Percentiles rank a stretch among this genome's conserved stretches.
These are phyloP conservation scores for Pedionomus torquatus DNA, from an alignment of 2,113 vertebrate genomes.

Conservation along the genomic window DNA sequence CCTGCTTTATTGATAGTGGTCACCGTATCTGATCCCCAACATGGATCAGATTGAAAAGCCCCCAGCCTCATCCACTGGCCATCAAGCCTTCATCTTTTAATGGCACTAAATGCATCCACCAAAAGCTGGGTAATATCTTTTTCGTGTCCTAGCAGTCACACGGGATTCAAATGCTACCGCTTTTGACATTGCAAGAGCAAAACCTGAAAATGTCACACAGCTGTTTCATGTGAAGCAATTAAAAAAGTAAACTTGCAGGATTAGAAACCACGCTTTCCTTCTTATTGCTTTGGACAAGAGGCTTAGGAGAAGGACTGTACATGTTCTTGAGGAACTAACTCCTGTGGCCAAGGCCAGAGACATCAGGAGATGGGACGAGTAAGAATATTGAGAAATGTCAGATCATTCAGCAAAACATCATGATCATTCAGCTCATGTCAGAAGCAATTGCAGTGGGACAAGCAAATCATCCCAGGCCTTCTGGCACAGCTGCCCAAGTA, in stretches of 20 bases:
- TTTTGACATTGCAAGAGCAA: not conserved
- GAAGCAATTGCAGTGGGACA: not conserved
- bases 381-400: not conserved
- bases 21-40: not conserved
- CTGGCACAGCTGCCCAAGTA: not conserved
- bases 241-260: not conserved
- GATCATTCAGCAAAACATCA: not conserved
- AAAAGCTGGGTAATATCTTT: not conserved
- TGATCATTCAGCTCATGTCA: not conserved
- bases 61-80: not conserved
- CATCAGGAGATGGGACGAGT: not conserved
- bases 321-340: not conserved
- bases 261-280: not conserved
- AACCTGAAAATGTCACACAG: not conserved
- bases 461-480: not conserved
- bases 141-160: not conserved
- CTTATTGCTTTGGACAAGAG: not conserved
- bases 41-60: not conserved
- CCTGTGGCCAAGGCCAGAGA: not conserved
- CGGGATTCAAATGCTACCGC: not conserved
- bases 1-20: not conserved
- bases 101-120: not conserved
- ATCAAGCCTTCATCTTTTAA: not conserved
- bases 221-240: not conserved
- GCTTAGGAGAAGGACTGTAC: not conserved